Base-by-base conservation (phyloP, 2,888 invertebrate species). In the Galerucella calmariensis region DNA sequence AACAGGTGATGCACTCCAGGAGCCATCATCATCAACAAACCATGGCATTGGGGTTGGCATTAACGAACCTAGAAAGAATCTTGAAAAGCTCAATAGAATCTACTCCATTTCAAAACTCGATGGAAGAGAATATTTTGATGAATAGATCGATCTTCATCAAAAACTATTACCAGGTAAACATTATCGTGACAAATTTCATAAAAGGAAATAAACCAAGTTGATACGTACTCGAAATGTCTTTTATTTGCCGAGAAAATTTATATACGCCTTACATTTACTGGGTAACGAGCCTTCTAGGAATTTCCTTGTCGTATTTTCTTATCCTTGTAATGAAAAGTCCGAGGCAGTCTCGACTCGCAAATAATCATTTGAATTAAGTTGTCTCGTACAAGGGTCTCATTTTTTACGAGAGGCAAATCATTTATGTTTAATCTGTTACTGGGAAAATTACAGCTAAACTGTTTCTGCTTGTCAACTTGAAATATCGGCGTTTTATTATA, bases 311-410 rank as follows among this genome's bases (percentile, higher is more conserved):
- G 75, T 71, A 73, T 75, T 73, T 75, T 73, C 75, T 71, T 70
- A 67, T 69, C 68, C 65, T 76, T 61, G 61, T 77, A 77, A 77
- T 77, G 77, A 77, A 77, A 77, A 75, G 75, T 75, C 72, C 66
- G 53, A 70, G 74, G 67, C 61, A 73, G 62, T 72, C 72, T 61
- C 74, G 59, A 65, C 75, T 73, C 75, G 73, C 75, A 75, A 77
- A 77, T 77, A 75, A 75, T 77, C 73, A 73, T 77, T 73, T 69
- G 77, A 77, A 77, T 77, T 77, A 77, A 77, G 77, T 70, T 77
- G 77, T 77, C 77, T 75, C 77, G 75, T 77, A 73, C 73, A 77
- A 75, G 67, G 58, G 71, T 14, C 56, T 69, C 71, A 73, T 73
- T 76, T 76, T 76, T 76, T 76, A 76, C 66, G 56, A 53, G 67